Evolutionary conservation across 2,888 invertebrate species (phyloP), one percentile per base, ranked within the genome.

Genomic region (Scaptodrosophila latifasciaeformis): DNA sequence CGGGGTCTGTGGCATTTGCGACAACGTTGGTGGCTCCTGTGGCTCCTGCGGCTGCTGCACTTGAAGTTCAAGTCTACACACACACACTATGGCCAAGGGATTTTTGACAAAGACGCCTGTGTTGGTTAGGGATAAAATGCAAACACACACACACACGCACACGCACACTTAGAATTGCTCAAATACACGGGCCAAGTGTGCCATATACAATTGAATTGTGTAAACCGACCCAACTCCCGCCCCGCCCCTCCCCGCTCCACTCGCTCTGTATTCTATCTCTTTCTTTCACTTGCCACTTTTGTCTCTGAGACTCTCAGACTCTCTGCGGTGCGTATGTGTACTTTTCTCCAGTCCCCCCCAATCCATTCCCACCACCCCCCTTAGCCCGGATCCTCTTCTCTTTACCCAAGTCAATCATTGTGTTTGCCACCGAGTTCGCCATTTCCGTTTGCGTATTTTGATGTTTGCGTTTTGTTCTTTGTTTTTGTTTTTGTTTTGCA

Each of bases 31-130:
- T 35, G 35, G 0, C 37, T 13, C 24, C 5, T 37, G 13, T 18
- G 5, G 37, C 9, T 37, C 13, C 34, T 12, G 37, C 37, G 10
- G 37, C 7, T 10, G 37, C 37, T 37, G 37, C 37, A 37, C 37
- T 37, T 37, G 37, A 37, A 37, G 37, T 37, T 37, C 37, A 37
- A 37, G 37, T 37, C 37, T 37, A 37, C 17, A 17, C 37, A 17
- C 24, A 24, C 7, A 7, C 24, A 24, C n/a, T n/a, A n/a, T n/a
- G n/a, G n/a, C n/a, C n/a, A n/a, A n/a, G n/a, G n/a, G n/a, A n/a
- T n/a, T n/a, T n/a, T n/a, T n/a, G n/a, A n/a, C n/a, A n/a, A n/a
- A n/a, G n/a, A 24, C 7, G 24, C 24, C 24, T 24, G 24, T 7
- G n/a, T n/a, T n/a, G n/a, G n/a, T n/a, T n/a, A n/a, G n/a, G n/a